These are phyloP conservation scores for Pipa parva DNA, from an alignment of 2,113 vertebrate species.

Conservation along the genomic window DNA sequence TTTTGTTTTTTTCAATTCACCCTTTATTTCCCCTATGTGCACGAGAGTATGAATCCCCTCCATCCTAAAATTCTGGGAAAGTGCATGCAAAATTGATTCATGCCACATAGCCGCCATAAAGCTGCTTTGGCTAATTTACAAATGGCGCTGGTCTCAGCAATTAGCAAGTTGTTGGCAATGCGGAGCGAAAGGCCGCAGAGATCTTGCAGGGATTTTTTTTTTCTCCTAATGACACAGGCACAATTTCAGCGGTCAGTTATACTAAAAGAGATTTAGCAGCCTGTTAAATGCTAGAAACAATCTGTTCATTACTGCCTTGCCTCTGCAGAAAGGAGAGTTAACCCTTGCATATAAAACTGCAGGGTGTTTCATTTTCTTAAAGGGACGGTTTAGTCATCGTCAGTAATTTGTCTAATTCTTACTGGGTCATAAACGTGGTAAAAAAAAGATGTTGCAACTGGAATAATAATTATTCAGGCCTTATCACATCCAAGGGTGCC, in stretches of 20 bases:
- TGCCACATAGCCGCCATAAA: background rate
- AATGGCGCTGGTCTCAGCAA: background rate
- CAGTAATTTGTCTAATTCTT: too few species aligned
- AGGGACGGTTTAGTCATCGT: too few species aligned
- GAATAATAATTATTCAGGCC: too few species aligned
- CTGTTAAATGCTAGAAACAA: background rate
- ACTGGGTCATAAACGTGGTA: too few species aligned
- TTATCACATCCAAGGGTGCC: too few species aligned
- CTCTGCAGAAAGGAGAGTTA: background rate
- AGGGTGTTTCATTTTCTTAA: too few species aligned
- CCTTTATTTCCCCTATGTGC: conserved; percentile 1
- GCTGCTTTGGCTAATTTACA: conserved; percentile 1
- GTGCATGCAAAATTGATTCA: conserved; percentile 12
- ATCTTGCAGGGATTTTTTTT: background rate
- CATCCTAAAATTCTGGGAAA: conserved; percentile 24
- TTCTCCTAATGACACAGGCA: background rate
- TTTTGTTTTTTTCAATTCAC: background rate
- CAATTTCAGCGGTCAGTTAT: background rate
- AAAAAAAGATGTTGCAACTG: too few species aligned
- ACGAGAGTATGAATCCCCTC: background rate
- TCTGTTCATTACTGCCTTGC: background rate
- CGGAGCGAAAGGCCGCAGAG: background rate
- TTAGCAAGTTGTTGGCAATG: conserved; percentile 2
- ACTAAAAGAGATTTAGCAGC: background rate
- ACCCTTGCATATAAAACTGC: background rate